Conservation (phyloP, 2,113 vertebrate species). For the Reinhardtius hippoglossoides region DNA sequence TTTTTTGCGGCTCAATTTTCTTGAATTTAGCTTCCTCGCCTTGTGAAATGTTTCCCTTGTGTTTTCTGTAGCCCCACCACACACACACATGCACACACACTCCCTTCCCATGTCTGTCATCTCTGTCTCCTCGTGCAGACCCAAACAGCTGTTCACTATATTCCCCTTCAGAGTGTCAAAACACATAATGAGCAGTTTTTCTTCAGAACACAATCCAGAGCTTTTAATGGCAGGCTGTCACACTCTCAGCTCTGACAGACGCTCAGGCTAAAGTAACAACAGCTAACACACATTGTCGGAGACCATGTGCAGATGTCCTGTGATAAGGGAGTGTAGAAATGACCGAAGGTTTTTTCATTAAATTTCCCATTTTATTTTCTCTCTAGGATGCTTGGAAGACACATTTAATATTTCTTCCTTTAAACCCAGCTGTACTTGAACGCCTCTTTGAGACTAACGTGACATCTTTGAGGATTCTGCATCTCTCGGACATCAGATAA, state of each 20-base stretch:
- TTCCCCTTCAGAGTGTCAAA: constrained; percentile 64
- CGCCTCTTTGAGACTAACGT: background rate
- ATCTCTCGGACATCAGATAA: constrained; percentile 31
- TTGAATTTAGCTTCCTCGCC: background rate
- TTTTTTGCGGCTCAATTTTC: background rate
- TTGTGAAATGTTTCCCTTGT: constrained; percentile 21
- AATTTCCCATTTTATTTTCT: background rate
- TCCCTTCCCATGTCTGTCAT: constrained; percentile 23
- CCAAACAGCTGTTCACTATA: constrained; percentile 62
- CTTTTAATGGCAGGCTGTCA: constrained; percentile 59
- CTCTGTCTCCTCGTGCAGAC: constrained; percentile 14
- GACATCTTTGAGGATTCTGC: constrained; percentile 16
- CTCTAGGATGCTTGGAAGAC: background rate
- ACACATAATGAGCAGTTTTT: constrained; percentile 65
- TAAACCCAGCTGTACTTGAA: background rate
- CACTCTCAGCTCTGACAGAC: constrained; percentile 31
- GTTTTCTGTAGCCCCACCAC: constrained; percentile 7
- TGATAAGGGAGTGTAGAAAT: background rate
- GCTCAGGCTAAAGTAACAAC: constrained; percentile 28
- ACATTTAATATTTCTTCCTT: background rate
- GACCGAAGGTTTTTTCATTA: background rate
- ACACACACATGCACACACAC: background rate
- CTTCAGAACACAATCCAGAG: constrained; percentile 47
- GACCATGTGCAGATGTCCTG: constrained; percentile 14
- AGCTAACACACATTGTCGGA: background rate